Evolutionary conservation across 2,797 vertebrate genomes (phyloP).

Genomic region (Gymnothorax javanicus): DNA sequence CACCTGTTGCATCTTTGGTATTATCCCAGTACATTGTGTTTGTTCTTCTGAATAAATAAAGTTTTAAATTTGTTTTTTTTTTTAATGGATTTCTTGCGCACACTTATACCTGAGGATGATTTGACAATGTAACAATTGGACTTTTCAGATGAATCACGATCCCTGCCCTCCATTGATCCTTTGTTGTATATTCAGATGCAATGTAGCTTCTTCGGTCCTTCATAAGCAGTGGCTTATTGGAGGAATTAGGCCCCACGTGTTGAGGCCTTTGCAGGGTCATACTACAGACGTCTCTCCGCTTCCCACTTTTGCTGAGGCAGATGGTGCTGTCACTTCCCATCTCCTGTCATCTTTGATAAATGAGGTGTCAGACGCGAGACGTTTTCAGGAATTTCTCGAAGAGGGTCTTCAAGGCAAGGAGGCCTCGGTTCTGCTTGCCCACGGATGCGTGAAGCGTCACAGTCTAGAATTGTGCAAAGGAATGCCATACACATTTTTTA

Average conservation of each 20-base stretch:
- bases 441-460: constrained; percentile 23
- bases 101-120: background rate
- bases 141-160: background rate
- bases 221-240: background rate
- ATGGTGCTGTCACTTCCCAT: constrained; percentile 60
- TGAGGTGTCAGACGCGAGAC: constrained; percentile 62
- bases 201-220: background rate
- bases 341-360: constrained; percentile 59
- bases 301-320: constrained; percentile 46
- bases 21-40: background rate
- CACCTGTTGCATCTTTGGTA: background rate
- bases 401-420: constrained; percentile 40
- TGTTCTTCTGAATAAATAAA: background rate
- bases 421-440: constrained; percentile 41
- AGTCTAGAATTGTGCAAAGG: constrained; percentile 33
- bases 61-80: background rate
- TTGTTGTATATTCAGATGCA: background rate
- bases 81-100: background rate
- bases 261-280: constrained; percentile 46
- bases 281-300: constrained; percentile 50
- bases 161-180: background rate
- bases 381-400: constrained; percentile 52
- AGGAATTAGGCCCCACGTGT: background rate
- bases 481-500: background rate
- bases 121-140: background rate